Evolutionary conservation across 2,113 vertebrate species (phyloP), one percentile per base, ranked within the genome.

Genomic region (Xiphorhynchus elegans): DNA sequence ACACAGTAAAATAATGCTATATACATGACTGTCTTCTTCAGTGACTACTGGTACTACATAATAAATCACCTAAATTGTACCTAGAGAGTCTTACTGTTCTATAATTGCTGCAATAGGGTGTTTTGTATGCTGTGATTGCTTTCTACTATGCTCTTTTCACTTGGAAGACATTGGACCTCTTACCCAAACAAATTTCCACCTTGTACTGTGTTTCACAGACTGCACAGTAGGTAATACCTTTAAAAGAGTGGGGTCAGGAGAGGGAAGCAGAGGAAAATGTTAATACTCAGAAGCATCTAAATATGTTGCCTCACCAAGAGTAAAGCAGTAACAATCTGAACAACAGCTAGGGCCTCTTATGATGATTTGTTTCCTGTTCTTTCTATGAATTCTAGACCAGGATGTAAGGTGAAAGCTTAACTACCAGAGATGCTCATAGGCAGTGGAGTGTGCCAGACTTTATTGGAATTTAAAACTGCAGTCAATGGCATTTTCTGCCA

Each of bases 391-490:
- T 95, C 66, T 75, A 70, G 63, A 56, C 44, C 35, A 82, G 73
- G 60, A 44, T 63, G 79, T 67, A 79, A 94, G 77, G 94, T 91
- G 74, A 87, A 91, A 96, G 76, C 93, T 96, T 96, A 96, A 95
- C 77, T 95, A 77, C 95, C 75, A 84, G 90, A 96, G 90, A 83
- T 84, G 60, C 37, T 95, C 47, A 77, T 19, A 90, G 73, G 87
- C 96, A 97, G 93, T 19, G 17, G 59, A 97, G 95, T 49, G 0
- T 97, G 91, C 60, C 73, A 87, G 83, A 40, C 55, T 91, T 84
- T 85, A 92, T 66, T 97, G 94, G 95, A 95, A 92, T 95, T 95
- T 96, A 87, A 86, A 96, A 92, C 59, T 39, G 47, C 74, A 94
- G 66, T 85, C 91, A 87, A 29, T 91, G 75, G 47, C 47, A 72